Conservation (phyloP, 2,113 vertebrate genomes). For the Aldabrachelys gigantea region DNA sequence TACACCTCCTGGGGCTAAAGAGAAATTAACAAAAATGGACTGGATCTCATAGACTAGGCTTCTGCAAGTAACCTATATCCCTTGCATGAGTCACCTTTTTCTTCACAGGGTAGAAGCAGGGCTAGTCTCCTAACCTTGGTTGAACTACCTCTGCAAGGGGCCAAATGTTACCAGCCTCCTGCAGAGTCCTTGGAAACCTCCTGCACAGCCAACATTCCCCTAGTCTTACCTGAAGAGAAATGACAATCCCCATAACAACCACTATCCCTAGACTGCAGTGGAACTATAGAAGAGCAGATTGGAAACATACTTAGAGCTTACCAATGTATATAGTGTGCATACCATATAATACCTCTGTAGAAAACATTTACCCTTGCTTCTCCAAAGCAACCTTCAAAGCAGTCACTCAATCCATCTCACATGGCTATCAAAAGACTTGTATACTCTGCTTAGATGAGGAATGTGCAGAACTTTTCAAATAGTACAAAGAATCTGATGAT, state of each 20-base stretch:
- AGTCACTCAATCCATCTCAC: not conserved
- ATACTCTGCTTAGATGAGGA: not conserved
- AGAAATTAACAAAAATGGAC: not conserved
- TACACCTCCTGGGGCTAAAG: not conserved
- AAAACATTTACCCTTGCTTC: not conserved
- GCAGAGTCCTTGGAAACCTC: not conserved
- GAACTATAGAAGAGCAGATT: not conserved
- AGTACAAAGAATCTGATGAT: not conserved
- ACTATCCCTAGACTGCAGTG: not conserved
- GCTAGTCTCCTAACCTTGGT: not conserved
- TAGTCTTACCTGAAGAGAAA: not conserved
- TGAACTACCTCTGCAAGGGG: not conserved
- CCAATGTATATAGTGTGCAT: not conserved
- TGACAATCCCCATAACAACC: not conserved
- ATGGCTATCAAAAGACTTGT: not conserved
- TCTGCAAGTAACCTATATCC: not conserved
- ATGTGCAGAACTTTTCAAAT: not conserved
- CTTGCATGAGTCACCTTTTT: not conserved
- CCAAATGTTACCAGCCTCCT: not conserved
- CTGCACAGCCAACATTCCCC: not conserved
- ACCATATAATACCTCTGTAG: not conserved
- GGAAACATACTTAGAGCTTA: not conserved
- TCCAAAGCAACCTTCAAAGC: not conserved
- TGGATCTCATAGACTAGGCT: not conserved
- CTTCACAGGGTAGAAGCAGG: not conserved